Evolutionary conservation across 2,113 vertebrate genomes (phyloP).

Genomic region (Chelonoidis abingdonii): DNA sequence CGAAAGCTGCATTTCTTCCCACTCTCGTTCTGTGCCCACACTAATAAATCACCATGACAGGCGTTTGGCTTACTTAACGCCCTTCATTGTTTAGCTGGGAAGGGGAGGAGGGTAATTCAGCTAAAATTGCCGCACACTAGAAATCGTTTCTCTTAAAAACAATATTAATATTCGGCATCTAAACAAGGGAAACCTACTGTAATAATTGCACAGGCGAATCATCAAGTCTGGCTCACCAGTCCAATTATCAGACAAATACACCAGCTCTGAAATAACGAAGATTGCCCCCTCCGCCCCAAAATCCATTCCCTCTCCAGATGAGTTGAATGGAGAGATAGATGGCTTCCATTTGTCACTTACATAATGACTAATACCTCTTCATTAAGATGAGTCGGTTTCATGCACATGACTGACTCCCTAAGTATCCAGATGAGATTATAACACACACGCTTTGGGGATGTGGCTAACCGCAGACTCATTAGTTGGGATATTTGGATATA

Average conservation of each 20-base stretch:
- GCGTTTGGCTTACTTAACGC: constrained; percentile 12
- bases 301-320: background rate
- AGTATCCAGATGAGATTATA: background rate
- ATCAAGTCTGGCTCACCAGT: constrained; percentile 35
- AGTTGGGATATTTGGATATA: background rate
- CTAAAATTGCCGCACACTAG: background rate
- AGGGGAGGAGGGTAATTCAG: background rate
- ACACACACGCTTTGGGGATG: no score
- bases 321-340: background rate
- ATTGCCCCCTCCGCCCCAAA: background rate
- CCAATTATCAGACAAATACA: constrained; percentile 37
- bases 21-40: background rate
- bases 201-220: background rate
- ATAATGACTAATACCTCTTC: constrained; percentile 12
- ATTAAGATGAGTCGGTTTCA: background rate
- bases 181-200: constrained; percentile 54
- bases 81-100: background rate
- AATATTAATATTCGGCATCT: constrained; percentile 66
- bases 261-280: background rate
- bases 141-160: background rate
- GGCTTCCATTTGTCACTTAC: constrained; percentile 30
- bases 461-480: background rate
- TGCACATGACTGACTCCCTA: background rate
- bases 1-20: background rate
- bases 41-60: constrained; percentile 58